phyloP scores from a whole-genome alignment of 2,797 vertebrate genomes.

The Bradypodion pumilum region DNA sequence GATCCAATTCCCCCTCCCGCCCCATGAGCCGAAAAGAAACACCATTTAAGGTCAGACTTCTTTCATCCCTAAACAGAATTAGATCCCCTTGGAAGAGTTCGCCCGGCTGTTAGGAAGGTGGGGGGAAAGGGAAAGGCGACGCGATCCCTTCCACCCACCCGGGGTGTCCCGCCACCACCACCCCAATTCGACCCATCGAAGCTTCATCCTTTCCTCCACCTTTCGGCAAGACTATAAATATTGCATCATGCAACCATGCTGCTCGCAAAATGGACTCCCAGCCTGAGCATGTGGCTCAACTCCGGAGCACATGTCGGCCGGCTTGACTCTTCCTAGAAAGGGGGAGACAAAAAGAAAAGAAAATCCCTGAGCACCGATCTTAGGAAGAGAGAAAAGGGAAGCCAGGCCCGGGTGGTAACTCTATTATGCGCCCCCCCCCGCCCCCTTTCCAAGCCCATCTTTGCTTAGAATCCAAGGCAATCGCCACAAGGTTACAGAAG shows the following conservation, averaged over 20 bases:
- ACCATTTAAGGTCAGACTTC: slow-evolving; percentile 29
- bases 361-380: neutral
- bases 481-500: neutral
- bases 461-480: neutral
- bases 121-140: neutral
- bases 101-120: neutral
- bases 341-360: neutral
- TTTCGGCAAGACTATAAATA: slow-evolving; percentile 9
- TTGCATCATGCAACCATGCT: slow-evolving; percentile 43
- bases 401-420: too few species aligned
- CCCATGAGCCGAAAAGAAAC: neutral
- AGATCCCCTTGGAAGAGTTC: neutral
- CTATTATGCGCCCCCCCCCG: neutral
- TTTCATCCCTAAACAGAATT: neutral
- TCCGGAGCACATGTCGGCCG: neutral
- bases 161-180: neutral
- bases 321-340: neutral
- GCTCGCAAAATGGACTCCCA: slow-evolving; percentile 14
- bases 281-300: neutral
- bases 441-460: neutral
- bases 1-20: neutral
- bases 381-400: too few species aligned
- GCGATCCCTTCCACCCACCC: neutral
- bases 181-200: neutral
- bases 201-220: neutral